A percentile compares a stretch with the other conserved stretches of the same genome.
These are phyloP conservation scores for Psettodes erumei DNA, from an alignment of 2,113 vertebrate species.

Conservation along the genomic window DNA sequence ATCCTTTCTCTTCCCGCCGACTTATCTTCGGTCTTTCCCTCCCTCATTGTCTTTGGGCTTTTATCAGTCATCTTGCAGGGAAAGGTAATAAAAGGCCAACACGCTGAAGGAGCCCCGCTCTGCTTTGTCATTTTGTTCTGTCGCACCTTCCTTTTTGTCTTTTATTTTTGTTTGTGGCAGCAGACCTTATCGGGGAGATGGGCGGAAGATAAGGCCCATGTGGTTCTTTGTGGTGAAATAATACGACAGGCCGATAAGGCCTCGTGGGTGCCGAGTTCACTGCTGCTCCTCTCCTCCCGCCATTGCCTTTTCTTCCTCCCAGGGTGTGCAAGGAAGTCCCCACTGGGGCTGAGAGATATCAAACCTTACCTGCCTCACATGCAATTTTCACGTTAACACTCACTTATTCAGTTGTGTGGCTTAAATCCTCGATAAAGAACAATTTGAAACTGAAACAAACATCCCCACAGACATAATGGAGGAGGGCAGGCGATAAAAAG, in stretches of 20 bases:
- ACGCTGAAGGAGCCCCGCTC: constrained; percentile 49
- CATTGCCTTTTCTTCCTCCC: constrained; percentile 32
- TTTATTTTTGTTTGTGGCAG: constrained; percentile 75
- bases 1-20: constrained; percentile 53
- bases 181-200: constrained; percentile 73
- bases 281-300: constrained; percentile 45
- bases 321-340: constrained; percentile 48
- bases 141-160: constrained; percentile 64
- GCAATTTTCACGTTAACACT: background rate
- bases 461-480: constrained; percentile 2
- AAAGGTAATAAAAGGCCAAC: constrained; percentile 75
- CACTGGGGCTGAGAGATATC: constrained; percentile 52
- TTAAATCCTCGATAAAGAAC: background rate
- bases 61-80: constrained; percentile 79
- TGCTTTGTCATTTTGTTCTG: constrained; percentile 68
- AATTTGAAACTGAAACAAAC: constrained; percentile 1
- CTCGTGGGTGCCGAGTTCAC: constrained; percentile 62
- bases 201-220: constrained; percentile 69
- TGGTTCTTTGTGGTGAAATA: constrained; percentile 74
- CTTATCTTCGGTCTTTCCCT: constrained; percentile 60
- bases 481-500: constrained; percentile 21
- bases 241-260: constrained; percentile 69
- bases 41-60: constrained; percentile 70
- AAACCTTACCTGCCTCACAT: constrained; percentile 26
- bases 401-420: background rate